Conservation (phyloP, 2,113 vertebrate species). For the Vidua macroura region DNA sequence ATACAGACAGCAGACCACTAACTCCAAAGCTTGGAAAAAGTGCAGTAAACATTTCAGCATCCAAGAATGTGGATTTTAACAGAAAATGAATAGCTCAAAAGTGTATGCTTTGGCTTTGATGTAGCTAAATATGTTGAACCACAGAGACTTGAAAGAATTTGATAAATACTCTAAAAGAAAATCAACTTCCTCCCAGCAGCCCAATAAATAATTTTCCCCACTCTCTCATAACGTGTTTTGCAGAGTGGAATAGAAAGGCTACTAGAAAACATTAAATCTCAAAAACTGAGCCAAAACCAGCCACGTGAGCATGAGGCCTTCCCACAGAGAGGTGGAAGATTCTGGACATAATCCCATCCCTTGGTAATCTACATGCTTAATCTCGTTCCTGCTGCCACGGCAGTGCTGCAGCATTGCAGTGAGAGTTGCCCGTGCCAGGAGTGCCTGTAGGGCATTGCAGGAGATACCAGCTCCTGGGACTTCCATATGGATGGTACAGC, state of each 20-base stretch:
- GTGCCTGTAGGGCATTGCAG: neutral
- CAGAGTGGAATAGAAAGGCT: neutral
- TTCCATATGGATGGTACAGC: neutral
- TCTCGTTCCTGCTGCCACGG: neutral
- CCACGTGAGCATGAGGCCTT: neutral
- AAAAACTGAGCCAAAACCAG: neutral
- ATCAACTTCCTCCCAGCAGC: neutral
- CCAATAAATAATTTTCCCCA: neutral
- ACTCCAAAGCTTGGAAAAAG: neutral
- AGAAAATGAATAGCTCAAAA: neutral
- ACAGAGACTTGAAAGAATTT: conserved; percentile 20
- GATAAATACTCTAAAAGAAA: conserved; percentile 5
- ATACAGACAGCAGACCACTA: neutral
- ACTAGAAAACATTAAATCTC: neutral
- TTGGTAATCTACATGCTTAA: neutral
- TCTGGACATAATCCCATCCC: neutral
- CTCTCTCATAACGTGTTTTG: neutral
- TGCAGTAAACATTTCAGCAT: neutral
- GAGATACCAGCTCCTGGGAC: neutral
- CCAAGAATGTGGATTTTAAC: conserved; percentile 1
- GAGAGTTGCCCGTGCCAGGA: neutral
- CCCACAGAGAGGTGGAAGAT: neutral
- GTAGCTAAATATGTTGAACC: conserved; percentile 7
- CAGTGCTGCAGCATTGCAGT: neutral
- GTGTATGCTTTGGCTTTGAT: conserved; percentile 12